These are phyloP conservation scores for Triplophysa tibetana DNA, from an alignment of 2,113 vertebrate genomes.

Conservation along the genomic window DNA sequence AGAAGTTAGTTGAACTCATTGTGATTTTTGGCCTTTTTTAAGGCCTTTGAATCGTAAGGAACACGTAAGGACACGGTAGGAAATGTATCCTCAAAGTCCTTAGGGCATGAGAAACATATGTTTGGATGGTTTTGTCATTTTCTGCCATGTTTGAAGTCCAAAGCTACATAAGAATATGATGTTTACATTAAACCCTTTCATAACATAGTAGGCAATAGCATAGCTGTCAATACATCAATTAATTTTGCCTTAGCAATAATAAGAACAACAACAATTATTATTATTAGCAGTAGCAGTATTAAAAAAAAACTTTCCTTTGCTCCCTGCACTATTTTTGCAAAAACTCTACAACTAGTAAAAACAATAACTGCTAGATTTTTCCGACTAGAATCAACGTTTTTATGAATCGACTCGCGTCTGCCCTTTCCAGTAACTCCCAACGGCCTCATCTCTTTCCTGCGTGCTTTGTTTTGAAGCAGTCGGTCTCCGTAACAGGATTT, in stretches of 20 bases:
- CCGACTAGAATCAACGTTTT: constrained; percentile 51
- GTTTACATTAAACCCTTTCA: background rate
- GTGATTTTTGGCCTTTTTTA: constrained; percentile 31
- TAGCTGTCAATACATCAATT: constrained; percentile 68
- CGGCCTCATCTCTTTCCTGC: constrained; percentile 23
- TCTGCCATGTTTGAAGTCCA: background rate
- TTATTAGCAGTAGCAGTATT: constrained; percentile 1
- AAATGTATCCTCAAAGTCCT: constrained; percentile 6
- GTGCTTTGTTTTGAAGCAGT: constrained; percentile 27
- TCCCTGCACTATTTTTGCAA: background rate
- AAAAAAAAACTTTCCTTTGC: background rate
- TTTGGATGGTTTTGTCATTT: background rate
- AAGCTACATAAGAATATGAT: background rate
- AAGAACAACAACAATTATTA: constrained; percentile 69
- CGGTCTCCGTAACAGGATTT: constrained; percentile 43
- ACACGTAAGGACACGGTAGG: background rate
- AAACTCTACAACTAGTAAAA: background rate
- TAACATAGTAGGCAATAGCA: constrained; percentile 45
- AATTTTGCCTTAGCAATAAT: constrained; percentile 64
- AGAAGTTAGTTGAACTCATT: constrained; percentile 25
- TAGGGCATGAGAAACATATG: background rate
- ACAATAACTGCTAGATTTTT: too few species aligned
- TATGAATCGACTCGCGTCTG: constrained; percentile 56
- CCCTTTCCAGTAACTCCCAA: constrained; percentile 36
- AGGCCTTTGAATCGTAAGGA: constrained; percentile 24